Evolutionary conservation across 2,888 invertebrate species (phyloP).

Genomic region (Cerceris rybyensis): DNA sequence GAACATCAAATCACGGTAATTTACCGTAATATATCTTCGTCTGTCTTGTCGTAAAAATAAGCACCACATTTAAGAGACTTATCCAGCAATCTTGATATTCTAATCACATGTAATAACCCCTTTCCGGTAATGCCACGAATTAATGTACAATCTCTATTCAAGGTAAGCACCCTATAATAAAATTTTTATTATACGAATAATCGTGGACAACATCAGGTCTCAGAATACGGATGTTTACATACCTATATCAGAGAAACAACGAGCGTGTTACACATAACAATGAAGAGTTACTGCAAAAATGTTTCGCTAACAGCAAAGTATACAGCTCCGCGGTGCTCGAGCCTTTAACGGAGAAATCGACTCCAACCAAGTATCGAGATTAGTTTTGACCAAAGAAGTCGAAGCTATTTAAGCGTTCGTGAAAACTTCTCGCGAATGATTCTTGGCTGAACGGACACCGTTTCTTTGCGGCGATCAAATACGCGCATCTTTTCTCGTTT

Average conservation of each 20-base stretch:
- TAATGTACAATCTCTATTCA: no score
- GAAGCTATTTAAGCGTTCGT: conserved; percentile 12
- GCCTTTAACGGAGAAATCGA: neutral
- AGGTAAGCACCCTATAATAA: no score
- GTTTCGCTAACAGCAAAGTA: neutral
- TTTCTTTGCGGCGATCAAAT: conserved; percentile 18
- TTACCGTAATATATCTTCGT: no score
- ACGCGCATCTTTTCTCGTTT: conserved; percentile 12
- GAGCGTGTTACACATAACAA: no score
- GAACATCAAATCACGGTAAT: no score
- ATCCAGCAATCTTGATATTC: no score
- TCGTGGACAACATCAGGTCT: neutral
- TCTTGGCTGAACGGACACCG: conserved; percentile 12
- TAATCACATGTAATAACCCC: no score
- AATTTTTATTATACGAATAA: neutral
- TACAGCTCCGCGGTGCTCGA: neutral
- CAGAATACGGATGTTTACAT: no score
- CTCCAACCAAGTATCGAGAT: neutral
- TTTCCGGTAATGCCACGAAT: no score
- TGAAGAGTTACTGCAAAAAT: neutral
- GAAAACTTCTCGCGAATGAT: conserved; percentile 14
- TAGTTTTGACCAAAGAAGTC: neutral
- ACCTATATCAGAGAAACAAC: no score
- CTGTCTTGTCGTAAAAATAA: no score
- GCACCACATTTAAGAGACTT: no score